Percentiles rank a stretch among this genome's conserved stretches.
Evolutionary conservation across 1,140 invertebrate genomes (phyloP).

Genomic region (Oncopodura yosiiana): DNA sequence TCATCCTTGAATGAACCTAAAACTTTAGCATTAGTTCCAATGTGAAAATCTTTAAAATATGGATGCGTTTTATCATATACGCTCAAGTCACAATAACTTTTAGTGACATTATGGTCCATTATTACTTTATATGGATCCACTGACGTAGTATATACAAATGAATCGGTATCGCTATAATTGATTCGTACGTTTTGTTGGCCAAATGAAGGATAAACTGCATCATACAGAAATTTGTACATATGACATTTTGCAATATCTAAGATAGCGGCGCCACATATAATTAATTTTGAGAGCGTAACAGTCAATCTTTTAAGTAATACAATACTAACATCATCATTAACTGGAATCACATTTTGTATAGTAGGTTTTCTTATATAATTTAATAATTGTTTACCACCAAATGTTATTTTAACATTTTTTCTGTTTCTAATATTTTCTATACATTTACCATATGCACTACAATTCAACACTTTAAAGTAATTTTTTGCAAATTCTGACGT

Average conservation of each 20-base stretch:
- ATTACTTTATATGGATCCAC: slow-evolving; percentile 9
- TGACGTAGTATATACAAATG: not conserved
- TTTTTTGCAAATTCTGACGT: slow-evolving; percentile 29
- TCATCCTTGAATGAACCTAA: not conserved
- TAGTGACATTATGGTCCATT: not conserved
- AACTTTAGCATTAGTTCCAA: not conserved
- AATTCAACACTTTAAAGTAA: slow-evolving; percentile 38
- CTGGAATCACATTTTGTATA: no score
- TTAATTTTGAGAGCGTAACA: no score
- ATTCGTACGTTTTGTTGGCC: no score
- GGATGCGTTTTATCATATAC: not conserved
- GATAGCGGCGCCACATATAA: no score
- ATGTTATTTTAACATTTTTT: not conserved
- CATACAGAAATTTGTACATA: no score
- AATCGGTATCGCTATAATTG: slow-evolving; percentile 21
- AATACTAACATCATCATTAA: no score
- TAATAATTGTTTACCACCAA: not conserved
- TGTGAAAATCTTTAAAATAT: not conserved
- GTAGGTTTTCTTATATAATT: no score
- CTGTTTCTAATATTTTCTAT: slow-evolving; percentile 35
- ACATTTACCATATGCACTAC: slow-evolving; percentile 33
- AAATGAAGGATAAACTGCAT: no score
- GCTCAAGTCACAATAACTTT: slow-evolving; percentile 8
- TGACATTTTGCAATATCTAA: no score
- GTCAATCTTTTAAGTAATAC: no score